phyloP scores from a whole-genome alignment of 2,888 invertebrate species.

The Eristalis intricaria region DNA sequence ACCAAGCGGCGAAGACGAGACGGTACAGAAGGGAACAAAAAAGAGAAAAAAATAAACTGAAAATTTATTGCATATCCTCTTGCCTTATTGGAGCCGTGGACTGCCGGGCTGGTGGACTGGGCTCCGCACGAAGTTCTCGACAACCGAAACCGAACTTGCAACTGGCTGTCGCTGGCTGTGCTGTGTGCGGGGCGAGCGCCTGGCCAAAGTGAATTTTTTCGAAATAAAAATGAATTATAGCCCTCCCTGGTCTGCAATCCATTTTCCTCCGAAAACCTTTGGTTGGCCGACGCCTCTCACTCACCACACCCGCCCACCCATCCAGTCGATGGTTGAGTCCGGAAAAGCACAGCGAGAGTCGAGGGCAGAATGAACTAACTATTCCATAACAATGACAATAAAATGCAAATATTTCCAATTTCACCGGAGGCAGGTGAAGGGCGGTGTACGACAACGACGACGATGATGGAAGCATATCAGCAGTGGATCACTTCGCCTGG shows the following conservation, averaged over 20 bases:
- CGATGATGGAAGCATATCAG: conserved; percentile 20
- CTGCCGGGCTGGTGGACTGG: background rate
- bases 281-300: background rate
- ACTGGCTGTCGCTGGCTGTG: conserved; percentile 27
- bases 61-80: conserved; percentile 66
- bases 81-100: conserved; percentile 39
- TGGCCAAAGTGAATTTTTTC: conserved; percentile 68
- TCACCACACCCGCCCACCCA: background rate
- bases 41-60: conserved; percentile 17
- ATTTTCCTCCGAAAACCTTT: background rate
- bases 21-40: background rate
- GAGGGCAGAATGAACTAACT: conserved; percentile 52
- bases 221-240: conserved; percentile 70
- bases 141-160: conserved; percentile 39
- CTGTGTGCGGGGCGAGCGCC: conserved; percentile 31
- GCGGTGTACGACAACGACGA: conserved; percentile 1
- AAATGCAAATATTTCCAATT: conserved; percentile 72
- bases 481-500: conserved; percentile 27
- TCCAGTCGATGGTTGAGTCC: background rate
- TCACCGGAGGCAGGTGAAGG: conserved; percentile 35
- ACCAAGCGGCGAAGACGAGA: too few species aligned
- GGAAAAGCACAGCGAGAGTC: conserved; percentile 10
- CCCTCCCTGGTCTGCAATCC: conserved; percentile 48
- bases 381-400: conserved; percentile 70
- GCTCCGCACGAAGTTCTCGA: background rate